A percentile compares a stretch with the other conserved stretches of the same genome.
Evolutionary conservation across 2,797 vertebrate species (phyloP).

Genomic region (Myripristis murdjan): DNA sequence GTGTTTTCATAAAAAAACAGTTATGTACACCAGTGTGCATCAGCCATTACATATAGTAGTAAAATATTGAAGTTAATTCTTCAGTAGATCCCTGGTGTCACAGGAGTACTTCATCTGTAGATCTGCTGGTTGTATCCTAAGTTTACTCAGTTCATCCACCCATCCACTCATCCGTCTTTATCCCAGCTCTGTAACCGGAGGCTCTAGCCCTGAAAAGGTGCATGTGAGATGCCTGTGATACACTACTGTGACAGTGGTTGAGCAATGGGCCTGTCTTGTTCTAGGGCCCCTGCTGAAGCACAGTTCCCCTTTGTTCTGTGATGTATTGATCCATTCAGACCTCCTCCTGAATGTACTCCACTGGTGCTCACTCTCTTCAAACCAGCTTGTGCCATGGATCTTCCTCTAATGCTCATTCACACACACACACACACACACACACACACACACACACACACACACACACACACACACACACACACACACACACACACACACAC

Average conservation of each 20-base stretch:
- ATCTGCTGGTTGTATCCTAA: constrained; percentile 40
- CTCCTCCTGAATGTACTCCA: constrained; percentile 68
- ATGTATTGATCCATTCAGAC: constrained; percentile 79
- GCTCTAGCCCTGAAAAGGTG: constrained; percentile 54
- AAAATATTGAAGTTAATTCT: no score
- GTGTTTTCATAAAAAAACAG: not conserved
- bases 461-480: no score
- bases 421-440: no score
- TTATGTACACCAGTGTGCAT: not conserved
- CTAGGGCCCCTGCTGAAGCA: constrained; percentile 72
- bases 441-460: no score
- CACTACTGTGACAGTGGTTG: constrained; percentile 74
- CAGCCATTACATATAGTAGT: not conserved
- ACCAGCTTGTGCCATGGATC: constrained; percentile 54
- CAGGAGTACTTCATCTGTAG: constrained; percentile 33
- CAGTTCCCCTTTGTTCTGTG: constrained; percentile 79
- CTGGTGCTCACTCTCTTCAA: constrained; percentile 57
- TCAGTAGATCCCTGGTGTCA: constrained; percentile 15
- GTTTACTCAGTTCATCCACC: constrained; percentile 53
- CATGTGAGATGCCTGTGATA: constrained; percentile 74
- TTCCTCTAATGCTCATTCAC: constrained; percentile 40
- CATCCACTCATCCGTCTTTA: constrained; percentile 56
- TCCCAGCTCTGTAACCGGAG: constrained; percentile 54
- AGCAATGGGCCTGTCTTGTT: constrained; percentile 78
- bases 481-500: no score